These are phyloP conservation scores for Leptopilina myrica DNA, from an alignment of 2,888 invertebrate species.

Conservation along the genomic window DNA sequence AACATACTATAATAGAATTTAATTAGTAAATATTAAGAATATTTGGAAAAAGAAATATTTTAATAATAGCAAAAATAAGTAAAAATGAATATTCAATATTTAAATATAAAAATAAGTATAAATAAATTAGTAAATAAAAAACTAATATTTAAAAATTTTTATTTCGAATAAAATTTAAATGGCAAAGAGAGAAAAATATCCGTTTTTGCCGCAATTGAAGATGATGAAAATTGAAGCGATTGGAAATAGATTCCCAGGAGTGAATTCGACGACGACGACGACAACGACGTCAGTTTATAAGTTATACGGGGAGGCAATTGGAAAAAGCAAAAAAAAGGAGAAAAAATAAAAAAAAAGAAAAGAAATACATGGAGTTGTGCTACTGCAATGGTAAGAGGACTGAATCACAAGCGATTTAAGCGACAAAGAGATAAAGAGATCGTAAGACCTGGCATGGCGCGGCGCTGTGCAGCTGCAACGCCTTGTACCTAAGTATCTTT, in stretches of 20 bases:
- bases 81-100: no score
- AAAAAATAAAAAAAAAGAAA: not conserved
- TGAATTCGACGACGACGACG: not conserved
- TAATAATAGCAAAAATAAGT: no score
- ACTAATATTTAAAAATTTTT: no score
- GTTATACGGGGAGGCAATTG: conserved; percentile 16
- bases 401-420: conserved; percentile 39
- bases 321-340: not conserved
- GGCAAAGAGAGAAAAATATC: not conserved
- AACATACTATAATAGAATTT: no score
- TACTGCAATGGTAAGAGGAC: conserved; percentile 38
- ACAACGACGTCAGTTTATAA: conserved; percentile 10
- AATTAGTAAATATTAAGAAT: no score
- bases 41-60: no score
- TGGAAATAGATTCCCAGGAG: conserved; percentile 26
- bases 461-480: conserved; percentile 49
- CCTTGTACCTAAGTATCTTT: conserved; percentile 33
- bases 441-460: conserved; percentile 52
- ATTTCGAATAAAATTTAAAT: no score
- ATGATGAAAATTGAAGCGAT: not conserved
- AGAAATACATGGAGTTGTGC: conserved; percentile 21
- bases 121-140: no score
- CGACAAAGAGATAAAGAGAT: conserved; percentile 41
- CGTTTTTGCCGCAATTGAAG: not conserved
- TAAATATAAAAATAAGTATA: no score